Conservation (phyloP, 2,113 vertebrate genomes). For the Pelmatolapia mariae region DNA sequence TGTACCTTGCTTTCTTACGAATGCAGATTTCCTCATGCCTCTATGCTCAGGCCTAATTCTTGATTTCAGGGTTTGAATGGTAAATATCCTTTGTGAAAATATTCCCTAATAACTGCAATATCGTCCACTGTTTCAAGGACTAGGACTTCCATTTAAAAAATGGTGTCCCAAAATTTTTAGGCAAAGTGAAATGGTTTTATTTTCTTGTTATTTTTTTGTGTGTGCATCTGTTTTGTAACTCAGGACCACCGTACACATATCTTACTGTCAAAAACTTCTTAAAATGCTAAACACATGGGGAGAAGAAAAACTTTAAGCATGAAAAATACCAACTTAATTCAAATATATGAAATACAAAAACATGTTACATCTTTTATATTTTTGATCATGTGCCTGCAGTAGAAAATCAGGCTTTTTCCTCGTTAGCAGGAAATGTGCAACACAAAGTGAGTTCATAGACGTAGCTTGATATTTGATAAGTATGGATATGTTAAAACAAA, state of each 20-base stretch:
- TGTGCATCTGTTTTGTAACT: background rate
- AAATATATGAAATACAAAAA: background rate
- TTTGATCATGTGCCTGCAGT: background rate
- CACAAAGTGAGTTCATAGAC: background rate
- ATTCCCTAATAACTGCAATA: background rate
- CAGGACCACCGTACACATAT: background rate
- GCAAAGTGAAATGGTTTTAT: background rate
- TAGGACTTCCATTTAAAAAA: fast-evolving
- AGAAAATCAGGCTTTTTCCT: background rate
- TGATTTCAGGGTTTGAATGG: background rate
- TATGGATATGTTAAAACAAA: background rate
- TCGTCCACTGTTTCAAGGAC: background rate
- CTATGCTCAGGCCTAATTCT: background rate
- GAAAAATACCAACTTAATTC: background rate
- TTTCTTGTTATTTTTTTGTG: background rate
- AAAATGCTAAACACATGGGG: background rate
- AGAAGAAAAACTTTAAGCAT: background rate
- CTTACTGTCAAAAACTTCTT: background rate
- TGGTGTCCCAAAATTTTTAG: background rate
- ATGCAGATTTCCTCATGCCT: background rate
- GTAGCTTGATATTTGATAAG: background rate
- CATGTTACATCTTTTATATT: background rate
- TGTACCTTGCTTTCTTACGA: fast-evolving
- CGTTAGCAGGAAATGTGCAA: background rate
- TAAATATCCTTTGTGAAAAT: background rate